Evolutionary conservation across 37 sponge, comb jelly and placozoan species (phyloP).

Genomic region (Spongia lamella): DNA sequence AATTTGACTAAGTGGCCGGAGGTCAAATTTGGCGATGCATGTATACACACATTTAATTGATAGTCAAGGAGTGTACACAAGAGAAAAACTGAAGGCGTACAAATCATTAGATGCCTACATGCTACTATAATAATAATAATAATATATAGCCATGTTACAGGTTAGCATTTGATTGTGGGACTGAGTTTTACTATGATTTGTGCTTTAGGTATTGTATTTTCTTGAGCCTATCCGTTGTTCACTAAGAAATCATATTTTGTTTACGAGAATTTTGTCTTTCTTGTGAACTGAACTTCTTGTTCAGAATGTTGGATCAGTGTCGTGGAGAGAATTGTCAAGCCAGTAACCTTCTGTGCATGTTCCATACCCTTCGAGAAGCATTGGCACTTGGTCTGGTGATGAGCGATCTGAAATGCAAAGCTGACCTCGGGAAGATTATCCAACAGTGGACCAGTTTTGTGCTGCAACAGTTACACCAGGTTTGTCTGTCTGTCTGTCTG

Average conservation of each 20-base stretch:
- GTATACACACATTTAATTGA: no score
- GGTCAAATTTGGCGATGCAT: no score
- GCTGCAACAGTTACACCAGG: slow-evolving; percentile 78
- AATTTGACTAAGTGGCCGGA: no score
- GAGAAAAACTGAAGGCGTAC: no score
- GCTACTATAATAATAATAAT: no score
- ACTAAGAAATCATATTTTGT: slow-evolving; percentile 77
- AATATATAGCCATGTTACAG: slow-evolving; percentile 89
- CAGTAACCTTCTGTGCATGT: slow-evolving; percentile 73
- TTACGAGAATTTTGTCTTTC: slow-evolving; percentile 76
- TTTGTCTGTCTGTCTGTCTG: no score
- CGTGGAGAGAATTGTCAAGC: slow-evolving; percentile 74
- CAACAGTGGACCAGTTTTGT: slow-evolving; percentile 85
- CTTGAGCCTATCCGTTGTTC: slow-evolving; percentile 66
- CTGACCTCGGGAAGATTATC: slow-evolving; percentile 61
- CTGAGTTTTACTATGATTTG: no score
- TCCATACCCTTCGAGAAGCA: slow-evolving; percentile 75
- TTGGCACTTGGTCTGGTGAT: slow-evolving; percentile 73
- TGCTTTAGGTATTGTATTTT: slow-evolving; percentile 81
- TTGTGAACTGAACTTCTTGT: slow-evolving; percentile 89
- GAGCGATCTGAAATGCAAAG: slow-evolving; percentile 59
- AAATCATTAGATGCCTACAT: no score
- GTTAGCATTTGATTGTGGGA: slow-evolving; percentile 13
- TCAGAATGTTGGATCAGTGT: slow-evolving; percentile 70
- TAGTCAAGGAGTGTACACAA: no score